Evolutionary conservation across 2,113 vertebrate species (phyloP), one percentile per base, ranked within the genome.

Genomic region (Clinocottus analis): DNA sequence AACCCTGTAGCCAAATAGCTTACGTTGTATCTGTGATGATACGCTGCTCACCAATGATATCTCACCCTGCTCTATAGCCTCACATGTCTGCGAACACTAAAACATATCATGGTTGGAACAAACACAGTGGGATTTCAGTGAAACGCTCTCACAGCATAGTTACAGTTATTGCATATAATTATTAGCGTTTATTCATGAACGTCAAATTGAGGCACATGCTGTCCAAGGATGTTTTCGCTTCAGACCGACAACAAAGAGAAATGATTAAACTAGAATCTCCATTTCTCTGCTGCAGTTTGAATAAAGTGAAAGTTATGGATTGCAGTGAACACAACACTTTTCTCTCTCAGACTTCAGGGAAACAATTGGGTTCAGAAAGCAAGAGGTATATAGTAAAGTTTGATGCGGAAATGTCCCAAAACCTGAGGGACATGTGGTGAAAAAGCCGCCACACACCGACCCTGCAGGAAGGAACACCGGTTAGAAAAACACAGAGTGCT

Each of bases 401-500:
- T 77, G 68, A 89, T 77, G 63, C 9, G 67, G 53, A 89, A 82
- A 86, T 75, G 71, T 58, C 59, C 78, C 29, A 72, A 53, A 73
- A 89, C 75, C 88, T 89, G 78, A 66, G 80, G 80, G 82, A 85
- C 25, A 29, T 67, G 66, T 69, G 66, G 83, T 79, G 79, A 89
- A 92, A 88, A 78, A 79, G 56, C 67, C 71, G 51, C 21, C 53
- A 51, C 53, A 51, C 43, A 5, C 41, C 66, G 80, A 84, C 81
- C 77, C 69, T 66, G 64, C 72, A 60, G 84, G 85, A 86, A 68
- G 80, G 77, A 63, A 85, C 71, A 60, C 58, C 37, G 56, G 85
- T 86, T 64, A 23, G 77, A 82, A 85, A 92, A 92, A 91, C 87
- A 92, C 88, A 85, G 85, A 82, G 70, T n/a, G 75, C 47, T 79